phyloP scores from a whole-genome alignment of 2,113 vertebrate species.

The Pandion haliaetus region DNA sequence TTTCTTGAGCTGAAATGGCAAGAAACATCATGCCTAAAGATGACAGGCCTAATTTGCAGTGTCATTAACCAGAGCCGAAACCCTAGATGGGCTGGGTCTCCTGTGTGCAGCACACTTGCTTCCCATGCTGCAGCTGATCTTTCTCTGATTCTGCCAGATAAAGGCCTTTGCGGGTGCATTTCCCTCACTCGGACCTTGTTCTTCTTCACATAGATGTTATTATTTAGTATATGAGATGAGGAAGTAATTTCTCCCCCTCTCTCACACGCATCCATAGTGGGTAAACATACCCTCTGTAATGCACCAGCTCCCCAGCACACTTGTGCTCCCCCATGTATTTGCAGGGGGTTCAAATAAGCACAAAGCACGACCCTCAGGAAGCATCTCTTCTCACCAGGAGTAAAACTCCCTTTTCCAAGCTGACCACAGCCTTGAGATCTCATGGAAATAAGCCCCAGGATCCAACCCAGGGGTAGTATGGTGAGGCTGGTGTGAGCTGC shows the following conservation, averaged over 20 bases:
- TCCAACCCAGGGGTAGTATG: fast-evolving
- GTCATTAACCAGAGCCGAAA: slow-evolving; percentile 88
- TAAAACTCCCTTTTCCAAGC: background rate
- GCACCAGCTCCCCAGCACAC: fast-evolving
- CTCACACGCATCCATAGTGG: fast-evolving
- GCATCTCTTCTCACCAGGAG: background rate
- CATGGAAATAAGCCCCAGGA: background rate
- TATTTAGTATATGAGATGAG: background rate
- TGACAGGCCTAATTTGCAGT: slow-evolving; percentile 84
- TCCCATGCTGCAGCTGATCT: background rate
- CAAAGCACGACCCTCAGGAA: background rate
- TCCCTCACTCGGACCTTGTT: background rate
- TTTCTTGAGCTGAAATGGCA: slow-evolving; percentile 58
- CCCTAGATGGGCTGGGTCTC: slow-evolving; percentile 71
- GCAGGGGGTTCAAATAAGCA: background rate
- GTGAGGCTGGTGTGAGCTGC: background rate
- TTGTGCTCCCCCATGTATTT: background rate
- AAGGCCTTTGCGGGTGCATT: background rate
- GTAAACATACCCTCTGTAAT: background rate
- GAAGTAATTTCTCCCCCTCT: background rate
- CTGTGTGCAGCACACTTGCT: slow-evolving; percentile 11
- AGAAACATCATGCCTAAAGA: slow-evolving; percentile 68
- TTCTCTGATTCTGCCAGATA: slow-evolving; percentile 46
- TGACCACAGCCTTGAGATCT: background rate
- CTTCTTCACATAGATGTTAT: background rate